Evolutionary conservation across 1,140 invertebrate genomes (phyloP).

Genomic region (Pentalonia nigronervosa): DNA sequence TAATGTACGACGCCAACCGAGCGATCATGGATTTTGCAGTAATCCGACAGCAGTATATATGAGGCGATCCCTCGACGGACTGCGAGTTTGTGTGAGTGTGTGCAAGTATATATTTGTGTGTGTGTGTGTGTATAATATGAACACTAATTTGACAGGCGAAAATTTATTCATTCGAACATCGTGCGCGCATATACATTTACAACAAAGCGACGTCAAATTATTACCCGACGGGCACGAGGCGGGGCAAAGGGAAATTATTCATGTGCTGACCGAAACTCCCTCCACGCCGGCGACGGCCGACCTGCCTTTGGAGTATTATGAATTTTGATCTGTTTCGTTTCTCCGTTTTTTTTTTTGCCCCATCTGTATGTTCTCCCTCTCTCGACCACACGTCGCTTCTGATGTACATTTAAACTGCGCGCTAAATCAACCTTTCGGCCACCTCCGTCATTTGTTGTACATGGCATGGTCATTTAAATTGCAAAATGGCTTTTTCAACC

Average conservation of each 20-base stretch:
- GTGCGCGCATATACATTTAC: neutral
- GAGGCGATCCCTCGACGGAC: neutral
- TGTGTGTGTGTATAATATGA: neutral
- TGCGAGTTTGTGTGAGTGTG: neutral
- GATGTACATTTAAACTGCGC: neutral
- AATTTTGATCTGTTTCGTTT: constrained; percentile 45
- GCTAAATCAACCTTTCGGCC: neutral
- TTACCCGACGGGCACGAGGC: neutral
- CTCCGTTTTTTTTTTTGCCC: neutral
- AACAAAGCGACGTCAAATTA: constrained; percentile 44
- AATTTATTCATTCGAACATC: constrained; percentile 31
- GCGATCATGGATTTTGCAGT: neutral
- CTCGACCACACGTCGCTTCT: neutral
- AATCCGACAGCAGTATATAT: neutral
- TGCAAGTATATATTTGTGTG: no score
- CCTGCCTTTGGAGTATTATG: constrained; percentile 21
- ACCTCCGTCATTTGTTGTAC: neutral
- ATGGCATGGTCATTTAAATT: constrained; percentile 7
- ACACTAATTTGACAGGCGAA: constrained; percentile 25
- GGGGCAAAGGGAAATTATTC: constrained; percentile 33
- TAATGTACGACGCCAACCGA: neutral
- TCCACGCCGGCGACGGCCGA: neutral
- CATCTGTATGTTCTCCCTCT: neutral
- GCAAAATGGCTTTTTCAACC: constrained; percentile 36
- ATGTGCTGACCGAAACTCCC: constrained; percentile 18